Evolutionary conservation across 2,888 invertebrate genomes (phyloP).

Genomic region (Orthonevra nobilis): DNA sequence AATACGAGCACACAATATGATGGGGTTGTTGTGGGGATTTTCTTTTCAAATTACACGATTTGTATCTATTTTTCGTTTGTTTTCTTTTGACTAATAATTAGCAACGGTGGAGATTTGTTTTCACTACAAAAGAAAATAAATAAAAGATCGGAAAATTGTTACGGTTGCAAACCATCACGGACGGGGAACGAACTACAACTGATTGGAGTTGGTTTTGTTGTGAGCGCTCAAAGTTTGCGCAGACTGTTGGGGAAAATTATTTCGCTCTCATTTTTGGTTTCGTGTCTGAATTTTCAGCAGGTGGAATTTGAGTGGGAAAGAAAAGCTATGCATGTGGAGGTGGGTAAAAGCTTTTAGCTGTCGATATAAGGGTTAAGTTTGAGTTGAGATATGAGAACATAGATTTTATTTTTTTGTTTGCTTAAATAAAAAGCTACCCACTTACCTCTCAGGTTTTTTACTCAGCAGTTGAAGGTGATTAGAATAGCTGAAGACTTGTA

Average conservation of each 20-base stretch:
- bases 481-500: too few relatives aligned
- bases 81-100: neutral
- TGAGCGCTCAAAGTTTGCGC: conserved; percentile 21
- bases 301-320: conserved; percentile 22
- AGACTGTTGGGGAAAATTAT: conserved; percentile 36
- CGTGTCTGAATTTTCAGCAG: conserved; percentile 21
- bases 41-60: too few relatives aligned
- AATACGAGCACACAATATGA: conserved; percentile 35
- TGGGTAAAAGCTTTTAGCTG: conserved; percentile 9
- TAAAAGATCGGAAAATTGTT: conserved; percentile 38
- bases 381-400: neutral
- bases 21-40: conserved; percentile 49
- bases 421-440: too few relatives aligned
- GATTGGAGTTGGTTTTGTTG: conserved; percentile 33
- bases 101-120: conserved; percentile 9
- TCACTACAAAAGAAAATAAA: conserved; percentile 57
- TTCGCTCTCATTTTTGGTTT: conserved; percentile 15
- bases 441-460: too few relatives aligned
- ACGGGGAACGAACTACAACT: conserved; percentile 64
- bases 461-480: too few relatives aligned
- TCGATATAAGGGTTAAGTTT: conserved; percentile 1
- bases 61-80: conserved; percentile 42
- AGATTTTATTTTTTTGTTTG: neutral
- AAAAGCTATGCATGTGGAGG: conserved; percentile 29
- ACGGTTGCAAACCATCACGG: conserved; percentile 63